These are phyloP conservation scores for Microcaecilia unicolor DNA, from an alignment of 2,797 vertebrate genomes.

Conservation along the genomic window DNA sequence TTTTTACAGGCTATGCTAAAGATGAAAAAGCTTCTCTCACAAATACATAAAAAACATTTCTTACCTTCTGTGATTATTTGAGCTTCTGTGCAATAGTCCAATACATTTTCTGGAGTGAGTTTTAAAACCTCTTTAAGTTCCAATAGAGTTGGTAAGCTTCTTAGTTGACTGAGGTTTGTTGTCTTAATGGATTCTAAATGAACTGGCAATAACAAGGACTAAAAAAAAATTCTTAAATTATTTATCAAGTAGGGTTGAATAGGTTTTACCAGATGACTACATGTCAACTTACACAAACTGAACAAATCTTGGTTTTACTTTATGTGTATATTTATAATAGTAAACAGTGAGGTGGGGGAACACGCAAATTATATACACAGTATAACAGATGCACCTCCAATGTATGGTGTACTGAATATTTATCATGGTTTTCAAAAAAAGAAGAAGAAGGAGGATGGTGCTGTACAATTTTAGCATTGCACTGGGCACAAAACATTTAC, in stretches of 20 bases:
- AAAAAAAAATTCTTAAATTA: constrained; percentile 28
- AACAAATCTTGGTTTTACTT: too few relatives aligned
- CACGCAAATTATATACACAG: too few relatives aligned
- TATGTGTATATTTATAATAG: too few relatives aligned
- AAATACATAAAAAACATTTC: not conserved
- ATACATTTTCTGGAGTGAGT: constrained; percentile 43
- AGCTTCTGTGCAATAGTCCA: constrained; percentile 30
- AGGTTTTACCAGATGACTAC: constrained; percentile 8
- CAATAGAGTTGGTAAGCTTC: constrained; percentile 13
- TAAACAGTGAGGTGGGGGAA: too few relatives aligned
- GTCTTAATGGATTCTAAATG: constrained; percentile 33
- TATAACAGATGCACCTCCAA: too few relatives aligned
- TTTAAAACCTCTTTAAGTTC: constrained; percentile 35
- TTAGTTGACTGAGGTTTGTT: constrained; percentile 8
- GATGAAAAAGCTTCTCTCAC: not conserved
- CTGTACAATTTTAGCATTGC: too few relatives aligned
- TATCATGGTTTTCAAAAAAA: too few relatives aligned
- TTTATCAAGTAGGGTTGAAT: not conserved
- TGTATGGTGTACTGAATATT: too few relatives aligned
- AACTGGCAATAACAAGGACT: constrained; percentile 59
- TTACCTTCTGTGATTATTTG: constrained; percentile 53
- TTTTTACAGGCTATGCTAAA: too few relatives aligned
- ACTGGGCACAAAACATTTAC: too few relatives aligned
- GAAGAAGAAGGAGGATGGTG: too few relatives aligned
- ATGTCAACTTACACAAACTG: too few relatives aligned